These are phyloP conservation scores for Eublepharis macularius DNA, from an alignment of 2,113 vertebrate genomes.

Conservation along the genomic window DNA sequence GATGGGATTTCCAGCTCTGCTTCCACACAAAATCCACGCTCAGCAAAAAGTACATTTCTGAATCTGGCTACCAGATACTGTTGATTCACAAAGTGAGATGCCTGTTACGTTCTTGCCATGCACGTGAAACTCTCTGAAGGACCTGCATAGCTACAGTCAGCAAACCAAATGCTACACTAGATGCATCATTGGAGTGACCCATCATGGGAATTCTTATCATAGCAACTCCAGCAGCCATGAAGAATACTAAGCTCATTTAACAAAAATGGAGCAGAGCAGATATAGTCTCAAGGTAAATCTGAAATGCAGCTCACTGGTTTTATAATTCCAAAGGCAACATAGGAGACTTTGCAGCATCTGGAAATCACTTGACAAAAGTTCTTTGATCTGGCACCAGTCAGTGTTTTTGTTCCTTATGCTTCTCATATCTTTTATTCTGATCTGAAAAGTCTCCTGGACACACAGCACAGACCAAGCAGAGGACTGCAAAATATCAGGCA, in stretches of 20 bases:
- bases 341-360: background rate
- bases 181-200: background rate
- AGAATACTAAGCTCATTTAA: background rate
- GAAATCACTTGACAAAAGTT: background rate
- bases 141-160: background rate
- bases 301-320: background rate
- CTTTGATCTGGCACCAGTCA: background rate
- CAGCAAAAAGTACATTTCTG: background rate
- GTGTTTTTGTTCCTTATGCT: background rate
- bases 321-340: background rate
- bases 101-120: background rate
- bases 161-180: background rate
- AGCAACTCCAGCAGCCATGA: background rate
- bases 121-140: background rate
- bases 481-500: background rate
- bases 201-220: background rate
- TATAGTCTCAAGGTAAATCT: background rate
- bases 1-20: too few relatives aligned
- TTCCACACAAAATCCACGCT: background rate
- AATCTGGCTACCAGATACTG: background rate
- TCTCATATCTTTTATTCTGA: background rate
- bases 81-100: background rate
- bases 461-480: background rate
- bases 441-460: background rate
- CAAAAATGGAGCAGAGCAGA: background rate